Conservation (phyloP, 2,797 vertebrate species). For the Chaenodraco wilsoni region DNA sequence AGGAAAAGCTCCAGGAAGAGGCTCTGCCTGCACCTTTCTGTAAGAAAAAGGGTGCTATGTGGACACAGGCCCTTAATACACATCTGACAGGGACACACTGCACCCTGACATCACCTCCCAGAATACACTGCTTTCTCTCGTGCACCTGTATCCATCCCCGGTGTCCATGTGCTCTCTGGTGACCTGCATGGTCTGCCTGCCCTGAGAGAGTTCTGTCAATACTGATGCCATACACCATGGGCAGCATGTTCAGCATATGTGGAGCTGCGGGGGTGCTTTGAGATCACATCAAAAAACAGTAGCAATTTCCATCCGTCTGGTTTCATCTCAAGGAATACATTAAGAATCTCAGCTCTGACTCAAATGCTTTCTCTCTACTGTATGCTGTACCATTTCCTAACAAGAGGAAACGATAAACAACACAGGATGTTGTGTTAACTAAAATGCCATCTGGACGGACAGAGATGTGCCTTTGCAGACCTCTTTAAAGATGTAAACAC, state of each 20-base stretch:
- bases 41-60: too few species aligned
- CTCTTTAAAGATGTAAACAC: too few species aligned
- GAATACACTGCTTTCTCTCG: background rate
- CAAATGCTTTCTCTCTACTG: background rate
- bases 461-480: too few species aligned
- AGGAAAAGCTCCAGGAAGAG: too few species aligned
- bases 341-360: background rate
- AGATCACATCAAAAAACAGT: background rate
- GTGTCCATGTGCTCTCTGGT: slow-evolving; percentile 19
- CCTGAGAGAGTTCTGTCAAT: slow-evolving; percentile 39
- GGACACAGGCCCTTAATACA: background rate
- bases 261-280: background rate
- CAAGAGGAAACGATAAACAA: background rate
- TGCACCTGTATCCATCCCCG: background rate
- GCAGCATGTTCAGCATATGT: slow-evolving; percentile 9
- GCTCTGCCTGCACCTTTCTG: too few species aligned
- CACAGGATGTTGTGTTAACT: too few species aligned
- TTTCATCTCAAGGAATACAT: slow-evolving; percentile 2
- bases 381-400: background rate
- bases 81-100: background rate
- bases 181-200: slow-evolving; percentile 11
- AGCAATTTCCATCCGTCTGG: background rate
- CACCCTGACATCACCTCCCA: slow-evolving; percentile 11
- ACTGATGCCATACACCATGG: slow-evolving; percentile 20
- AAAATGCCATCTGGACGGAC: too few species aligned